Conservation (phyloP, 2,113 vertebrate species). For the Spilogale gracilis region DNA sequence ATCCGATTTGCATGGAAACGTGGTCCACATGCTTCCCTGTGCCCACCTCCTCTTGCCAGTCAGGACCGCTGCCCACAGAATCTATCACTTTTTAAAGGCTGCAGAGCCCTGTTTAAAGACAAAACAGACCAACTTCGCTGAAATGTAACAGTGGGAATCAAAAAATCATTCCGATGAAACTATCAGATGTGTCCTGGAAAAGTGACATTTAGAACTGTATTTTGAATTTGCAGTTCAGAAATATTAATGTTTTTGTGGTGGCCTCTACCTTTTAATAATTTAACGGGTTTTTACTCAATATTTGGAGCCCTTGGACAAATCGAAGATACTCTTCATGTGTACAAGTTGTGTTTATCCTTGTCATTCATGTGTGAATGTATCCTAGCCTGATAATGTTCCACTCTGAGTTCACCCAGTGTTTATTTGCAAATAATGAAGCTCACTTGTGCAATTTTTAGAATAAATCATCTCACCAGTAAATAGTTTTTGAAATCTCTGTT, state of each 20-base stretch:
- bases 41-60: background rate
- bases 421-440: background rate
- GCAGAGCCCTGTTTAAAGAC: background rate
- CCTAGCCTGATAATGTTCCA: too few relatives aligned
- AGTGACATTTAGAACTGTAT: background rate
- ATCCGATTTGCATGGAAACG: background rate
- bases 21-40: fast-evolving
- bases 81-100: background rate
- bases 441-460: background rate
- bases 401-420: background rate
- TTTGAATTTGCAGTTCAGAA: background rate
- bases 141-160: fast-evolving
- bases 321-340: background rate
- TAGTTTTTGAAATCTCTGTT: conserved; percentile 9
- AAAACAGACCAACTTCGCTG: background rate
- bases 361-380: background rate
- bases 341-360: background rate
- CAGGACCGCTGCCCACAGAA: background rate
- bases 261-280: background rate
- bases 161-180: background rate
- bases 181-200: background rate
- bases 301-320: background rate
- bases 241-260: background rate
- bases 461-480: background rate
- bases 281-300: background rate